phyloP scores from a whole-genome alignment of 1,140 invertebrate species.

The Aphidius ervi region DNA sequence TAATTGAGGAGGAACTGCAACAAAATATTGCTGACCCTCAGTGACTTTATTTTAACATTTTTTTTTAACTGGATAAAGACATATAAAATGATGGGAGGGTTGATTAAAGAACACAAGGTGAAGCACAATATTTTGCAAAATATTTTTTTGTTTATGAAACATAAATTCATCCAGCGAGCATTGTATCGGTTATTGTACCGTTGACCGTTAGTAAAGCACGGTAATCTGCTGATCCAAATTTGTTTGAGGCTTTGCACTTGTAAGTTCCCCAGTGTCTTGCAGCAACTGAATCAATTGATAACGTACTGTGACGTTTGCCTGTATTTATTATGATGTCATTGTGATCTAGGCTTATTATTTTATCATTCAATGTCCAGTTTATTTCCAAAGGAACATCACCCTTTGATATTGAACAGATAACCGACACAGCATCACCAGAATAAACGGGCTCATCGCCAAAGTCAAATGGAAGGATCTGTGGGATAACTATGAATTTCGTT shows the following conservation, averaged over 20 bases:
- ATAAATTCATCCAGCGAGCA: neutral
- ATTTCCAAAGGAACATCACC: conserved; percentile 68
- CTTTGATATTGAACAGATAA: conserved; percentile 66
- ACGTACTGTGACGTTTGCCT: conserved; percentile 55
- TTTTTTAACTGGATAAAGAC: too few relatives aligned
- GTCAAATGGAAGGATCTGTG: conserved; percentile 65
- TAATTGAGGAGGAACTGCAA: conserved; percentile 60
- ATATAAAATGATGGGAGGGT: too few relatives aligned
- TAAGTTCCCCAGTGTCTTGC: conserved; percentile 72
- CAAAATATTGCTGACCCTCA: neutral
- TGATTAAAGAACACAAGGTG: too few relatives aligned
- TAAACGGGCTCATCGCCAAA: conserved; percentile 67
- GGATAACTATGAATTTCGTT: conserved; percentile 49
- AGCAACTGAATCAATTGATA: conserved; percentile 71
- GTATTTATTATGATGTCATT: conserved; percentile 46
- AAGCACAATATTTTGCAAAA: neutral
- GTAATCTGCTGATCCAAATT: conserved; percentile 64
- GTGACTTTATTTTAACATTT: too few relatives aligned
- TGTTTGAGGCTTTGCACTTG: conserved; percentile 73
- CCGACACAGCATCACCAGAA: conserved; percentile 68
- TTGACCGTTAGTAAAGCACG: conserved; percentile 70
- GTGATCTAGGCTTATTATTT: conserved; percentile 38
- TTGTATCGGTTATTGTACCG: conserved; percentile 54
- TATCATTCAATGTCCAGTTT: conserved; percentile 58
- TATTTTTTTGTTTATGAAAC: neutral